phyloP scores from a whole-genome alignment of 1,140 invertebrate genomes.

The Pogonognathellus flavescens region DNA sequence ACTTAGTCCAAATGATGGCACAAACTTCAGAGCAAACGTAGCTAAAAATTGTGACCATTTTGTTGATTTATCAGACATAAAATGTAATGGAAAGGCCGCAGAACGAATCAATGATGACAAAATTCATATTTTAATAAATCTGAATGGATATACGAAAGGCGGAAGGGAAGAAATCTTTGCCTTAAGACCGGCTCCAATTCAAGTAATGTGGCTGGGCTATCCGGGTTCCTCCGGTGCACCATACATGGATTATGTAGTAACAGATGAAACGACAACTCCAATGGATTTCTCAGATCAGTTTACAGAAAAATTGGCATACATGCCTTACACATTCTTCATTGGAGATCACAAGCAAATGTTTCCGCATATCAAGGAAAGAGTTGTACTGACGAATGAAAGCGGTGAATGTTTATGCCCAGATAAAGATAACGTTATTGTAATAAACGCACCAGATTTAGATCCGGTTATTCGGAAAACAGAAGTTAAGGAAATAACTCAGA shows the following conservation, averaged over 20 bases:
- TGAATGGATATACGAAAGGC: slow-evolving; percentile 99
- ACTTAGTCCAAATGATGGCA: slow-evolving; percentile 94
- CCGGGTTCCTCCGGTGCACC: slow-evolving; percentile 97
- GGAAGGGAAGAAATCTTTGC: slow-evolving; percentile 99
- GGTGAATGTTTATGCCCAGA: slow-evolving; percentile 74
- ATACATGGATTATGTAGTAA: slow-evolving; percentile 99
- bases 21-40: slow-evolving; percentile 96
- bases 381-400: slow-evolving; percentile 84
- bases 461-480: slow-evolving; percentile 91
- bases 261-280: slow-evolving; percentile 94
- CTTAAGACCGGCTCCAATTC: slow-evolving; percentile 92
- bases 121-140: slow-evolving; percentile 97
- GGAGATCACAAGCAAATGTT: slow-evolving; percentile 99
- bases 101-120: slow-evolving; percentile 93
- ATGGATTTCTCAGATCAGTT: slow-evolving; percentile 88
- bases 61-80: slow-evolving; percentile 87
- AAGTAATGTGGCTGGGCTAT: slow-evolving; percentile 99
- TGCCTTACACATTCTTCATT: slow-evolving; percentile 99
- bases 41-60: slow-evolving; percentile 94
- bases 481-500: slow-evolving; percentile 82
- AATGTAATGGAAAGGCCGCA: slow-evolving; percentile 95
- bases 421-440: slow-evolving; percentile 91
- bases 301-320: slow-evolving; percentile 97
- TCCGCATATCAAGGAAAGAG: slow-evolving; percentile 91
- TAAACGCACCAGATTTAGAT: slow-evolving; percentile 94